Evolutionary conservation across 2,797 vertebrate genomes (phyloP).

Genomic region (Gymnoscopelus braueri): DNA sequence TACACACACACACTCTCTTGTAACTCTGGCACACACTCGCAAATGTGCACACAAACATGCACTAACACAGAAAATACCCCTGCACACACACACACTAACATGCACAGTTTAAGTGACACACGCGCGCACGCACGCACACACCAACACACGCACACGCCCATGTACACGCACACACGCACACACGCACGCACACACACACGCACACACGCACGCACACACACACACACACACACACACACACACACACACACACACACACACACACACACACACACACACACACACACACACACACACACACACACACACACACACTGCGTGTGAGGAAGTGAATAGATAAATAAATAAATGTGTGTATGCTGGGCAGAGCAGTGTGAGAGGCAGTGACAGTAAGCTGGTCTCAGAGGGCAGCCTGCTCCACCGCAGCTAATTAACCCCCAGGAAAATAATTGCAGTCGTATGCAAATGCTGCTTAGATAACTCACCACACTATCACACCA

Average conservation of each 20-base stretch:
- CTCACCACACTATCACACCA: constrained; percentile 89
- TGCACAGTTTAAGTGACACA: constrained; percentile 27
- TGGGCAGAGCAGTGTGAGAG: constrained; percentile 80
- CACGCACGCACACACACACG: neutral
- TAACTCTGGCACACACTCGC: neutral
- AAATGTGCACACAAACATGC: too few relatives aligned
- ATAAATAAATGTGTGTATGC: constrained; percentile 63
- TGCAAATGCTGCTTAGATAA: constrained; percentile 98
- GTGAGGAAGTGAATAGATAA: too few relatives aligned
- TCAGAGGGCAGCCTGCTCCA: constrained; percentile 90
- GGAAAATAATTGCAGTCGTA: constrained; percentile 98
- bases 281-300: constrained; percentile 2
- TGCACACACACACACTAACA: constrained; percentile 60
- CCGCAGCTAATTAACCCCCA: constrained; percentile 96
- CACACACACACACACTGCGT: constrained; percentile 36
- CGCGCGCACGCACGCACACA: constrained; percentile 14
- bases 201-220: neutral
- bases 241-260: constrained; percentile 39
- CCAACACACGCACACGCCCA: neutral
- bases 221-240: constrained; percentile 8
- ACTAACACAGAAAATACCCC: too few relatives aligned
- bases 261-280: constrained; percentile 47
- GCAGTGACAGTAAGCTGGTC: constrained; percentile 91
- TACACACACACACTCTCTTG: neutral
- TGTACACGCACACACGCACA: constrained; percentile 20